phyloP scores from a whole-genome alignment of 30 jellyfish, hydroid and myxozoan species.

The Turritopsis dohrnii region DNA sequence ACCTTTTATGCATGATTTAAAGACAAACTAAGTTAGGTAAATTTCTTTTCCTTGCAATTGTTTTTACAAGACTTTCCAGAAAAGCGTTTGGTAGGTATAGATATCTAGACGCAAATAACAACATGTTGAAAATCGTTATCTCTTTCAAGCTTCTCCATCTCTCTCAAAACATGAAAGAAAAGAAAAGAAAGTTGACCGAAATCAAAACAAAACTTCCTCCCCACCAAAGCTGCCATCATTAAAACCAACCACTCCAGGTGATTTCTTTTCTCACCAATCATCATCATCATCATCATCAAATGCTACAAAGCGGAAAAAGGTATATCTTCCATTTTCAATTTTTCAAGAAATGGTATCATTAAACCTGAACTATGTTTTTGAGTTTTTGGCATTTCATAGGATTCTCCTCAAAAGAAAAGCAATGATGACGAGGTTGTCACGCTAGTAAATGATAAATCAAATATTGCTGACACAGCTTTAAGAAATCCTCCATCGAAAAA shows the following conservation, averaged over 20 bases:
- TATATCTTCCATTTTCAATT: background rate
- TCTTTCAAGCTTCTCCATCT: background rate
- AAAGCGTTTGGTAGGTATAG: no score
- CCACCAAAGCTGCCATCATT: background rate
- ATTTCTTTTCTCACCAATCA: background rate
- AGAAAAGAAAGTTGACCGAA: background rate
- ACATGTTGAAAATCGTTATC: background rate
- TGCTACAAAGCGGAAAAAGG: background rate
- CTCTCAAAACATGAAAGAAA: background rate
- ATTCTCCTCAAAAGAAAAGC: background rate
- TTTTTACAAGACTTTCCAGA: no score
- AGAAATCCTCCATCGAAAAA: background rate
- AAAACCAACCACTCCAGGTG: constrained; percentile 6
- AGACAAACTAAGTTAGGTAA: no score
- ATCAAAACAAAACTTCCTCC: background rate
- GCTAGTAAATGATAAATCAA: background rate
- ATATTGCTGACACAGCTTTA: background rate
- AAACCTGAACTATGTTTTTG: no score
- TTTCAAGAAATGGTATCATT: no score
- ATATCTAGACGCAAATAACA: no score
- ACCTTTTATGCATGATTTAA: no score
- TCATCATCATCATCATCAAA: background rate
- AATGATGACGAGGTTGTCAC: background rate
- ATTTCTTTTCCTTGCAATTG: no score
- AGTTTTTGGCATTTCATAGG: background rate